These are phyloP conservation scores for Collichthys lucidus DNA, from an alignment of 2,113 vertebrate genomes.

Conservation along the genomic window DNA sequence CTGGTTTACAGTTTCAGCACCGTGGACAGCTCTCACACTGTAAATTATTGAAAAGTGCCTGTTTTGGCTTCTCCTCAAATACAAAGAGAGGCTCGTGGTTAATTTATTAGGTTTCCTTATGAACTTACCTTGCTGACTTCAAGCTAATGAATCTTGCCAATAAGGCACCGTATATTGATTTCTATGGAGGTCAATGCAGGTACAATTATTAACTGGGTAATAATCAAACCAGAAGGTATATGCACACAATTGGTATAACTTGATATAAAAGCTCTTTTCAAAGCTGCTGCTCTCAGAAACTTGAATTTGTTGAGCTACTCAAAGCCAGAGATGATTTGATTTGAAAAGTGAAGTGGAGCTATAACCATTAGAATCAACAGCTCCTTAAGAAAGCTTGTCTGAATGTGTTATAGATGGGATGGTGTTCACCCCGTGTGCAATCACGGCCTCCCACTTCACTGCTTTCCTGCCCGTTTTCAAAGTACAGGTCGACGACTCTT, in stretches of 20 bases:
- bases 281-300: constrained; percentile 21
- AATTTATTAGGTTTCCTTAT: constrained; percentile 44
- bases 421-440: constrained; percentile 38
- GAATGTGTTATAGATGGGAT: constrained; percentile 15
- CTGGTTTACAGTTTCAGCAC: constrained; percentile 67
- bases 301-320: neutral
- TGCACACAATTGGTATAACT: constrained; percentile 35
- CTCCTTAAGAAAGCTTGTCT: constrained; percentile 19
- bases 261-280: neutral
- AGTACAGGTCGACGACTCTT: constrained; percentile 68
- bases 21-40: constrained; percentile 67
- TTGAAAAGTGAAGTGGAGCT: neutral
- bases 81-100: neutral
- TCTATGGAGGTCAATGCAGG: constrained; percentile 54
- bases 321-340: neutral
- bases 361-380: neutral
- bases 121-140: constrained; percentile 49
- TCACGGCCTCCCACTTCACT: constrained; percentile 33
- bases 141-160: constrained; percentile 63
- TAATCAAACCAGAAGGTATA: constrained; percentile 36
- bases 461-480: constrained; percentile 20
- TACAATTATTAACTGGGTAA: constrained; percentile 55
- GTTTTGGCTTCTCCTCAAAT: neutral
- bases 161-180: constrained; percentile 62
- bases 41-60: neutral